Evolutionary conservation across 1,140 invertebrate species (phyloP), one percentile per base, ranked within the genome.

Genomic region (Trichomalopsis sarcophagae): DNA sequence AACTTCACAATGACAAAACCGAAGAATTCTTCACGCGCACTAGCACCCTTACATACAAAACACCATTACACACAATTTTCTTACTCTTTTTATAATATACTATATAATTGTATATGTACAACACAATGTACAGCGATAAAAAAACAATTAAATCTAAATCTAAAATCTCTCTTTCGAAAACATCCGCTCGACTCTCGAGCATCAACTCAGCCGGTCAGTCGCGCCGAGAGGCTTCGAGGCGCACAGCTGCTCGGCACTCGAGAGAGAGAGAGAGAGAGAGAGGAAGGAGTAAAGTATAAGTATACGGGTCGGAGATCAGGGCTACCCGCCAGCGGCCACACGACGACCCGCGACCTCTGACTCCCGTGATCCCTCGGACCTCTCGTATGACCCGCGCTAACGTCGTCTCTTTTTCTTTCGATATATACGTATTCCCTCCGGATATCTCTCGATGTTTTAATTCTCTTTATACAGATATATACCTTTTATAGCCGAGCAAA

Each of bases 281-380:
- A 89, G 79, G 79, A 81, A 81, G 79, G 66, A 81, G 89, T 89
- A 91, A 62, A 62, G 55, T 62, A 62, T 62, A 62, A 62, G 55
- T 62, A n/a, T 62, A 62, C 55, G 55, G 91, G 92, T 92, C 92
- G 89, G 90, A 91, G 91, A 91, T 92, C 92, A 92, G 91, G 92
- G 92, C 90, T 92, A 92, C 89, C 90, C 89, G 88, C 55, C 55
- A 62, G 89, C 92, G 36, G 81, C 30, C 55, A 36, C 30, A 36
- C n/a, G 55, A 33, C 47, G 71, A 50, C 91, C 91, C 89, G 88
- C 89, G 91, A 92, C 91, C 91, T 90, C 75, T 88, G 92, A 92
- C 90, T 89, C 89, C 89, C 88, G 86, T 87, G 90, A 92, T 82
- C 81, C 50, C 73, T 66, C 73, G 13, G 71, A 55, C 47, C 71